Percentiles rank a stretch among this genome's conserved stretches.
Conservation (phyloP, 2,888 invertebrate genomes). For the Teleiodes luculella region DNA sequence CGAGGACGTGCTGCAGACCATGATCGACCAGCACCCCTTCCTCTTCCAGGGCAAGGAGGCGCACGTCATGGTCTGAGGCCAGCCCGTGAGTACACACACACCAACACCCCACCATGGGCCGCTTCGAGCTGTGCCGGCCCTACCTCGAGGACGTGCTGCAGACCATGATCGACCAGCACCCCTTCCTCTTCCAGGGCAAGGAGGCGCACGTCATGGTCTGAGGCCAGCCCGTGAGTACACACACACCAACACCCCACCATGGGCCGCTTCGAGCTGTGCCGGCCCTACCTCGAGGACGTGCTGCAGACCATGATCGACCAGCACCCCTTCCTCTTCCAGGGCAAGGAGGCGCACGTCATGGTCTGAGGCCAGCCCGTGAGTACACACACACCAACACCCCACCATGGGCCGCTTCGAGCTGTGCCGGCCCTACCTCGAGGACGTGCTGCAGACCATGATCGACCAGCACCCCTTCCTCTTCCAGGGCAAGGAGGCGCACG, state of each 20-base stretch:
- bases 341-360: constrained; percentile 96
- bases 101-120: constrained; percentile 93
- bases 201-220: constrained; percentile 97
- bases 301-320: constrained; percentile 98
- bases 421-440: constrained; percentile 95
- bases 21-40: constrained; percentile 98
- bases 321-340: constrained; percentile 96
- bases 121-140: constrained; percentile 95
- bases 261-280: constrained; percentile 94
- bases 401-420: constrained; percentile 96
- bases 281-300: constrained; percentile 95
- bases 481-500: constrained; percentile 95
- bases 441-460: constrained; percentile 97
- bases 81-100: constrained; percentile 48
- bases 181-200: constrained; percentile 95
- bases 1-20: constrained; percentile 96
- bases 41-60: constrained; percentile 96
- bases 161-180: constrained; percentile 98
- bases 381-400: no score
- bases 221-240: constrained; percentile 55
- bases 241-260: no score
- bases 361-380: constrained; percentile 81
- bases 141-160: constrained; percentile 97
- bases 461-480: constrained; percentile 97
- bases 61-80: constrained; percentile 92